Conservation (phyloP, 2,797 vertebrate genomes). For the Huso huso region DNA sequence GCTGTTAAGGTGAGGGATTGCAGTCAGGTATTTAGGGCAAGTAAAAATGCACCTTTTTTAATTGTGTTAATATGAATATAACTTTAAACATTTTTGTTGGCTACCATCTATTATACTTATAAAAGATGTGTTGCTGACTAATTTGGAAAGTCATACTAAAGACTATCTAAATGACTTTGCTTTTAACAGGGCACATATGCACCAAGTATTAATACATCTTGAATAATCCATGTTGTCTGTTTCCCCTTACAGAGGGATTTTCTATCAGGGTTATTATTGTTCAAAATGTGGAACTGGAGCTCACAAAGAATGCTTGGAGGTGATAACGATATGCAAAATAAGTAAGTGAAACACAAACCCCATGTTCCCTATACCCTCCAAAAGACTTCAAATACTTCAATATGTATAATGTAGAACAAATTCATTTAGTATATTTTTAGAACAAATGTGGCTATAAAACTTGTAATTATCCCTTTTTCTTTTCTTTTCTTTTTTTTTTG, state of each 20-base stretch:
- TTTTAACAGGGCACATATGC: too few relatives aligned
- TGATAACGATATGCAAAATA: constrained; percentile 89
- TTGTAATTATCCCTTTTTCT: not conserved
- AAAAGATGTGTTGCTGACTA: too few relatives aligned
- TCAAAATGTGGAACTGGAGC: constrained; percentile 84
- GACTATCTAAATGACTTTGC: too few relatives aligned
- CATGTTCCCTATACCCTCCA: not conserved
- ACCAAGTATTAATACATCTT: too few relatives aligned
- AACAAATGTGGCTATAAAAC: not conserved
- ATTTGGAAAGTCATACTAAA: too few relatives aligned
- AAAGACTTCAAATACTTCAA: not conserved
- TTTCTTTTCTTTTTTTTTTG: constrained; percentile 5
- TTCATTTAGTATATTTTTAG: not conserved
- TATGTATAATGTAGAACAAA: not conserved
- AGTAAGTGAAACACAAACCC: constrained; percentile 62
- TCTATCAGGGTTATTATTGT: constrained; percentile 96
- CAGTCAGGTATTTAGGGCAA: not conserved
- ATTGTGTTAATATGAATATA: not conserved
- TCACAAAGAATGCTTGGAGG: constrained; percentile 94
- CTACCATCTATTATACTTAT: too few relatives aligned
- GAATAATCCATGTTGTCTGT: too few relatives aligned
- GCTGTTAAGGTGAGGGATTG: constrained; percentile 75
- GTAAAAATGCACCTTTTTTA: too few relatives aligned
- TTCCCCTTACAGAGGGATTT: constrained; percentile 71
- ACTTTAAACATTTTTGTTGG: not conserved